Evolutionary conservation across 2,797 vertebrate species (phyloP).

Genomic region (Sorex maritimensis): DNA sequence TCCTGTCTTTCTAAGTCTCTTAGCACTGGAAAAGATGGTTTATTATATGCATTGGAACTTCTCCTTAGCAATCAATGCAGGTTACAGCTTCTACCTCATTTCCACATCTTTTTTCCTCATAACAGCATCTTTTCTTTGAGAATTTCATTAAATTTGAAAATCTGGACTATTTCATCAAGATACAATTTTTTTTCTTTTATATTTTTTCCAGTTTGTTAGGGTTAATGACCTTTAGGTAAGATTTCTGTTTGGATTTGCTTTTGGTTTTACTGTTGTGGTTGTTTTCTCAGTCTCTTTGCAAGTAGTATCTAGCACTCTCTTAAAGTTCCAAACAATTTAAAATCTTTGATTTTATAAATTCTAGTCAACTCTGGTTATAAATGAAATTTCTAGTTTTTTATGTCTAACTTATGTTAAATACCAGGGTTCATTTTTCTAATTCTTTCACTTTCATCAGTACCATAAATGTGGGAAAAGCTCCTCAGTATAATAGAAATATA

Average conservation of each 20-base stretch:
- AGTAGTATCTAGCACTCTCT: not conserved
- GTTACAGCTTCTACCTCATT: slow-evolving; percentile 28
- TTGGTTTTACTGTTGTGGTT: not conserved
- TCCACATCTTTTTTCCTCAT: not conserved
- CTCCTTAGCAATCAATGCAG: slow-evolving; percentile 31
- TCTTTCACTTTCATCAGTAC: not conserved
- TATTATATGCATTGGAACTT: slow-evolving; percentile 63
- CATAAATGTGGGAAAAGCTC: not conserved
- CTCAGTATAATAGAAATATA: not conserved
- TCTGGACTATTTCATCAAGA: not conserved
- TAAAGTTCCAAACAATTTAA: slow-evolving; percentile 27
- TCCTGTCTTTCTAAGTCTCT: slow-evolving; percentile 65
- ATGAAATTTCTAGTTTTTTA: not conserved
- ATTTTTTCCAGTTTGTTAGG: slow-evolving; percentile 35
- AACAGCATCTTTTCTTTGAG: slow-evolving; percentile 30
- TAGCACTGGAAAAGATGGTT: slow-evolving; percentile 17
- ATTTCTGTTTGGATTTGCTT: not conserved
- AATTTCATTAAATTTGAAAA: slow-evolving; percentile 56
- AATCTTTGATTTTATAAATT: not conserved
- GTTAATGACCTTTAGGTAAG: slow-evolving; percentile 54
- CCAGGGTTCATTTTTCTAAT: not conserved
- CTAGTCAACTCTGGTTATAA: slow-evolving; percentile 17
- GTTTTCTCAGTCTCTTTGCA: not conserved
- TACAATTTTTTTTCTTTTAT: not conserved
- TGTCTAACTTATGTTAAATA: slow-evolving; percentile 10